Evolutionary conservation across 2,113 vertebrate genomes (phyloP).

Genomic region (Forbesichthys papilliferus): DNA sequence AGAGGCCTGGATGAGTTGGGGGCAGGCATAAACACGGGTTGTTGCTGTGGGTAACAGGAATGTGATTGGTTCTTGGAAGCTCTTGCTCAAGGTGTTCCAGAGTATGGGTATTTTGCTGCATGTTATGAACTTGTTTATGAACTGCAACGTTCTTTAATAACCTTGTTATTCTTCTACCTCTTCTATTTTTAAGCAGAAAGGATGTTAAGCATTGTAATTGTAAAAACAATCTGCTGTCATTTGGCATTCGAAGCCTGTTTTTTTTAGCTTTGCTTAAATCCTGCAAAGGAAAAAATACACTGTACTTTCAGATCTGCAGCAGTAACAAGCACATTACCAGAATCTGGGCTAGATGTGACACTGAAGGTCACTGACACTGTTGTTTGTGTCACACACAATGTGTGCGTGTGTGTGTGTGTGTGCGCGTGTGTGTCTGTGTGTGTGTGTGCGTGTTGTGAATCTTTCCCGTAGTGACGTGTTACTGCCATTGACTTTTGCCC

Average conservation of each 20-base stretch:
- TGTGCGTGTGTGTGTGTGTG: not conserved
- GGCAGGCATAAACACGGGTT: constrained; percentile 61
- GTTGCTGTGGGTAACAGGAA: constrained; percentile 81
- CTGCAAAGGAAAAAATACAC: constrained; percentile 12
- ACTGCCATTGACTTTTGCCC: constrained; percentile 19
- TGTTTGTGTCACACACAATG: constrained; percentile 1
- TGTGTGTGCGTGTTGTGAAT: not conserved
- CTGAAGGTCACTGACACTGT: constrained; percentile 40
- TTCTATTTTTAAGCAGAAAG: constrained; percentile 34
- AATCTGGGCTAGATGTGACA: constrained; percentile 14
- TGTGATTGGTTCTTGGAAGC: constrained; percentile 67
- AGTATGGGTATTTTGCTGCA: constrained; percentile 63
- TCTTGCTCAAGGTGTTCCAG: constrained; percentile 67
- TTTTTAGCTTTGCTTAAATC: constrained; percentile 49
- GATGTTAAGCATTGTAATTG: not conserved
- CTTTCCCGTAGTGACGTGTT: constrained; percentile 2
- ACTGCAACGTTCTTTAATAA: constrained; percentile 66
- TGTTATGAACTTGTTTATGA: constrained; percentile 67
- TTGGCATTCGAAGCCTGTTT: not conserved
- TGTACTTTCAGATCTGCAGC: not conserved
- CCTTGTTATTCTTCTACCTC: constrained; percentile 61
- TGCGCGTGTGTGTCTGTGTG: constrained; percentile 19
- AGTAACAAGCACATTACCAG: constrained; percentile 34
- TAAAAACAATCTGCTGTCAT: constrained; percentile 14
- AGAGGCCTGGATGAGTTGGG: constrained; percentile 42